Evolutionary conservation across 2,888 invertebrate species (phyloP).

Genomic region (Phaonia tiefii): DNA sequence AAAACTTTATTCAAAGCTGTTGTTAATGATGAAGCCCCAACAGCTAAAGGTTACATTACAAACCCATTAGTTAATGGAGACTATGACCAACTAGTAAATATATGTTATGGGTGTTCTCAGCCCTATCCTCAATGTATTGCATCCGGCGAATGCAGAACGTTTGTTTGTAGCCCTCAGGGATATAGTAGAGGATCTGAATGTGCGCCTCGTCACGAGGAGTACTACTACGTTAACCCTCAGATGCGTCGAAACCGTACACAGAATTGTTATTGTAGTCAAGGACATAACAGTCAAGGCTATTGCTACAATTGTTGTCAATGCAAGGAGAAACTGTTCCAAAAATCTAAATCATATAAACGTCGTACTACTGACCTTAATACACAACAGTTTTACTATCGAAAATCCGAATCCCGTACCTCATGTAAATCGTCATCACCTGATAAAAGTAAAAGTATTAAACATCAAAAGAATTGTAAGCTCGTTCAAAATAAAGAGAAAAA

Average conservation of each 20-base stretch:
- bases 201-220: too few species aligned
- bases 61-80: neutral
- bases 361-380: constrained; percentile 63
- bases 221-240: too few species aligned
- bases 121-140: neutral
- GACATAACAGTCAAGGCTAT: too few species aligned
- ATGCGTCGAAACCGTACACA: too few species aligned
- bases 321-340: neutral
- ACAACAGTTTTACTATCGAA: constrained; percentile 33
- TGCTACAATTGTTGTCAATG: too few species aligned
- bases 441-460: neutral
- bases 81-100: constrained; percentile 24
- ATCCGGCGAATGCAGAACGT: too few species aligned
- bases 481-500: neutral
- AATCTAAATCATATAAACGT: constrained; percentile 12
- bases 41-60: neutral
- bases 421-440: neutral
- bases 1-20: neutral
- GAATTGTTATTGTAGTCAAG: too few species aligned
- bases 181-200: too few species aligned
- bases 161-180: too few species aligned
- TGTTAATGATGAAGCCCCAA: neutral
- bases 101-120: constrained; percentile 12
- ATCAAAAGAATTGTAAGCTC: neutral
- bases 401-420: too few species aligned